phyloP scores from a whole-genome alignment of 2,888 invertebrate genomes.

The Oscheius sp. region DNA sequence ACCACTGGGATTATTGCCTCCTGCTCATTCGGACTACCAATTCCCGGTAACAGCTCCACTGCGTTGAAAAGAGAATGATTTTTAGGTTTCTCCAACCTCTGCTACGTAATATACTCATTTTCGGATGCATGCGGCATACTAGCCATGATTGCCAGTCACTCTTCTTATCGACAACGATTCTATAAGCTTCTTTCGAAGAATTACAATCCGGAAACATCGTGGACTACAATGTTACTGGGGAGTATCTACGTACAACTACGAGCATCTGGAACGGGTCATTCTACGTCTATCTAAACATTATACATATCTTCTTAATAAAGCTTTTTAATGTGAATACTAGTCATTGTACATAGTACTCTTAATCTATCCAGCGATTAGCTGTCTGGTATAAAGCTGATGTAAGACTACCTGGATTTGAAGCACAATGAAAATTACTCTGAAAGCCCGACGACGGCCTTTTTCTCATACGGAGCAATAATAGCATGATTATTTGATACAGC shows the following conservation, averaged over 20 bases:
- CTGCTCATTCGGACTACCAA: slow-evolving; percentile 19
- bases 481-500: no score
- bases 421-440: no score
- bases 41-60: slow-evolving; percentile 3
- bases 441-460: no score
- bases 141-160: slow-evolving; percentile 27
- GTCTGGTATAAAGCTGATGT: no score
- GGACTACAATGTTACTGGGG: neutral
- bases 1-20: slow-evolving; percentile 17
- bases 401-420: no score
- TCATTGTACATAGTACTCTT: no score
- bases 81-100: slow-evolving; percentile 25
- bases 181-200: slow-evolving; percentile 23
- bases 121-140: slow-evolving; percentile 24
- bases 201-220: neutral
- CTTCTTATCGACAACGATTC: slow-evolving; percentile 11
- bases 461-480: no score
- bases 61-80: neutral
- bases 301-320: no score
- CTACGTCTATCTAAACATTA: no score
- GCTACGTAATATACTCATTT: slow-evolving; percentile 24
- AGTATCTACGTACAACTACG: neutral
- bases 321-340: no score
- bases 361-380: no score
- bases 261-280: neutral